These are phyloP conservation scores for Clarias pachynema DNA, from an alignment of 2,797 vertebrate species.

Conservation along the genomic window DNA sequence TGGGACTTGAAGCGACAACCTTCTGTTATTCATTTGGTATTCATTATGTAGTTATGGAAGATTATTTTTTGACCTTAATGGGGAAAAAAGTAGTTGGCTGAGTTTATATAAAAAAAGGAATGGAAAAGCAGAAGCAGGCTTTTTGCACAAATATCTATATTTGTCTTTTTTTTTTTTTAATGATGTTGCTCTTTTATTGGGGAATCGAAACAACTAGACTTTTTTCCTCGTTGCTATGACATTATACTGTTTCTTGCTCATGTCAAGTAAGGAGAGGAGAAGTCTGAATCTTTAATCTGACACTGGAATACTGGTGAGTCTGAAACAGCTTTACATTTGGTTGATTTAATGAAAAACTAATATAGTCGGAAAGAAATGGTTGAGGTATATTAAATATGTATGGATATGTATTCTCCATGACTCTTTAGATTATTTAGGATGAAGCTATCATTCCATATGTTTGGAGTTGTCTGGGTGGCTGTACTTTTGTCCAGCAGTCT, in stretches of 20 bases:
- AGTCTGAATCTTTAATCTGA: slow-evolving; percentile 12
- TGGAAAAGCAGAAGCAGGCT: slow-evolving; percentile 31
- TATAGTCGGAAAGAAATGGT: not conserved
- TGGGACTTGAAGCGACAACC: too few relatives aligned
- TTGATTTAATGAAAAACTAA: not conserved
- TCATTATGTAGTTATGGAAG: not conserved
- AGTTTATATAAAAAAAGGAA: not conserved
- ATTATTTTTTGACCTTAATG: not conserved
- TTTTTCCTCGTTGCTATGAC: slow-evolving; percentile 15
- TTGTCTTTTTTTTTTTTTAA: slow-evolving; percentile 5
- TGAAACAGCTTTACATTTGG: slow-evolving; percentile 2
- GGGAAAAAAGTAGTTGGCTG: slow-evolving; percentile 1
- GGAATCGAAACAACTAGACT: slow-evolving; percentile 49
- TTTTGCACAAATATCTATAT: slow-evolving; percentile 37
- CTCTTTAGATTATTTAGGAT: slow-evolving; percentile 47
- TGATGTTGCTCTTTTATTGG: slow-evolving; percentile 38
- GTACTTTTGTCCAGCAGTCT: slow-evolving; percentile 37
- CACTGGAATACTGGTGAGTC: slow-evolving; percentile 40
- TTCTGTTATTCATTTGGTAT: not conserved
- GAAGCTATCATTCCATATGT: slow-evolving; percentile 29
- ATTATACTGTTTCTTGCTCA: slow-evolving; percentile 5
- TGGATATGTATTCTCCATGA: slow-evolving; percentile 18
- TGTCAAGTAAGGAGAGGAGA: slow-evolving; percentile 24
- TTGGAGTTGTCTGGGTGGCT: slow-evolving; percentile 43
- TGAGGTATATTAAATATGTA: not conserved